phyloP scores from a whole-genome alignment of 2,888 invertebrate genomes.

The Hypsopygia costalis region DNA sequence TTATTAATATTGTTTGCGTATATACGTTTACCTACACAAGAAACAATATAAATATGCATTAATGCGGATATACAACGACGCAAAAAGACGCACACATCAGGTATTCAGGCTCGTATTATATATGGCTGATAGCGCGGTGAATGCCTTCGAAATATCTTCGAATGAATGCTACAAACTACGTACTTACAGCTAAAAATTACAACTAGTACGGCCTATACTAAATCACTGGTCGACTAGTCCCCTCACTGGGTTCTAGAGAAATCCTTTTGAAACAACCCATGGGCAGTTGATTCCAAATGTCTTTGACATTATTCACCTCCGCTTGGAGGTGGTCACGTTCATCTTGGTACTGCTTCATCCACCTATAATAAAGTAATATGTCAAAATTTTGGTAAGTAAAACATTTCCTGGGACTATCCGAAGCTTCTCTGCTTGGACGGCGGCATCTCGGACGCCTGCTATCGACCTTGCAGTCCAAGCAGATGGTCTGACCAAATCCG shows the following conservation, averaged over 20 bases:
- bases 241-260: slow-evolving; percentile 85
- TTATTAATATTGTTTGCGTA: too few species aligned
- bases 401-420: too few species aligned
- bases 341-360: slow-evolving; percentile 89
- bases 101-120: neutral
- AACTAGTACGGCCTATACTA: neutral
- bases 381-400: too few species aligned
- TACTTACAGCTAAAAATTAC: neutral
- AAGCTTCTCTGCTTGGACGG: too few species aligned
- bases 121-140: slow-evolving; percentile 5
- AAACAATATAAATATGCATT: too few species aligned
- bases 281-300: slow-evolving; percentile 90
- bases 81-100: neutral
- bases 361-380: slow-evolving; percentile 62
- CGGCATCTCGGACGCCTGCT: too few species aligned
- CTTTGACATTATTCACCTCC: slow-evolving; percentile 91
- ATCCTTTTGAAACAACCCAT: slow-evolving; percentile 89
- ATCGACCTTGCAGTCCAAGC: too few species aligned
- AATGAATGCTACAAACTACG: slow-evolving; percentile 3
- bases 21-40: too few species aligned
- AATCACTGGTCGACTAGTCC: slow-evolving; percentile 45
- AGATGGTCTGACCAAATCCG: too few species aligned
- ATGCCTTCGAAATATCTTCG: slow-evolving; percentile 8
- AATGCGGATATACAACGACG: neutral
- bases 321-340: slow-evolving; percentile 84